phyloP scores from a whole-genome alignment of 2,888 invertebrate genomes.

The Melitaea athalia region DNA sequence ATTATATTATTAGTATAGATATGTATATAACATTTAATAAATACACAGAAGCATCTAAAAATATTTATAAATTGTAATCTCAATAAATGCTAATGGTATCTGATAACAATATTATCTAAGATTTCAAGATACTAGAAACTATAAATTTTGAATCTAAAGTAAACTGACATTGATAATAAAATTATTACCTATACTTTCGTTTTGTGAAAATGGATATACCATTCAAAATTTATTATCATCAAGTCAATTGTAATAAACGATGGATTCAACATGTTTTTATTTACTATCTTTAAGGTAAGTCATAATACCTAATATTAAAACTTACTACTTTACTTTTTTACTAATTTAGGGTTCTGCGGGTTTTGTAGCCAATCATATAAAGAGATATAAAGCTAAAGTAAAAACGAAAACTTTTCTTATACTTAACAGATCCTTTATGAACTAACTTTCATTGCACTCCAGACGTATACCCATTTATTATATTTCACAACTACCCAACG shows the following conservation, averaged over 20 bases:
- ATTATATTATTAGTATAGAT: too few species aligned
- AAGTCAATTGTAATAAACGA: too few species aligned
- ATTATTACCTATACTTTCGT: background rate
- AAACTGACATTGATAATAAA: background rate
- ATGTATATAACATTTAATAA: too few species aligned
- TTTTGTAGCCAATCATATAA: too few species aligned
- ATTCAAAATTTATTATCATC: background rate
- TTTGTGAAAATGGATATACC: background rate
- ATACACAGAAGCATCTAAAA: too few species aligned
- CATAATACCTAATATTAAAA: background rate
- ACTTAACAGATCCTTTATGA: background rate
- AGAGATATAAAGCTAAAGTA: too few species aligned
- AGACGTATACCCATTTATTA: conserved; percentile 1
- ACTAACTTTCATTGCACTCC: background rate
- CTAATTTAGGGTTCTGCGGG: too few species aligned
- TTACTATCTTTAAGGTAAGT: background rate
- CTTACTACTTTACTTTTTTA: too few species aligned
- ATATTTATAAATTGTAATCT: too few species aligned
- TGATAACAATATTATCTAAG: conserved; percentile 4
- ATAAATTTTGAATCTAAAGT: background rate
- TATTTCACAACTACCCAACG: conserved; percentile 5
- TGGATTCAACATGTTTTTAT: background rate
- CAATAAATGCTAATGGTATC: background rate
- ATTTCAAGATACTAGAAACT: background rate
- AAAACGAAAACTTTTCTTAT: too few species aligned